Evolutionary conservation across 2,888 invertebrate species (phyloP).

Genomic region (Tipula helvola): DNA sequence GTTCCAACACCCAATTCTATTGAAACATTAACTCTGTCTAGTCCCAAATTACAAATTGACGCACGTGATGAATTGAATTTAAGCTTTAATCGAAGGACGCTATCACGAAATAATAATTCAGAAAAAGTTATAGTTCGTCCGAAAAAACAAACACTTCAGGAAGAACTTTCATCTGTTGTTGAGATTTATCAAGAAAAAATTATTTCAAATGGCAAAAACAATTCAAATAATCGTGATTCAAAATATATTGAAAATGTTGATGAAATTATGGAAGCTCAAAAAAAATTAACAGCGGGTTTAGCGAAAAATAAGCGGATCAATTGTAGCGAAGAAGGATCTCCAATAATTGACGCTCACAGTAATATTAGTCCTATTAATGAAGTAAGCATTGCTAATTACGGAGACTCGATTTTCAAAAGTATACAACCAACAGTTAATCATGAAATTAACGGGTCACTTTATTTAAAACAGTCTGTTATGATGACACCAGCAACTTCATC

Average conservation of each 20-base stretch:
- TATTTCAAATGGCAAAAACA: constrained; percentile 6
- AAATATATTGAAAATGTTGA: constrained; percentile 34
- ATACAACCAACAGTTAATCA: not conserved
- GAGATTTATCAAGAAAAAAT: constrained; percentile 5
- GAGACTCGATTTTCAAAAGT: not conserved
- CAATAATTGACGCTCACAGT: not conserved
- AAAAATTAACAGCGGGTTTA: constrained; percentile 28
- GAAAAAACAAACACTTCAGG: constrained; percentile 11
- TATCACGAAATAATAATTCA: not conserved
- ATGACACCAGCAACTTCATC: constrained; percentile 25
- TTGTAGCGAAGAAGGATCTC: constrained; percentile 17
- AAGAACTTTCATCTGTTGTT: constrained; percentile 11
- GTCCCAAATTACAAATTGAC: not conserved
- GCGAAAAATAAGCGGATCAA: constrained; percentile 20
- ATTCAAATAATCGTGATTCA: constrained; percentile 28
- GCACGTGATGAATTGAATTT: not conserved
- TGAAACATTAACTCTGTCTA: not conserved
- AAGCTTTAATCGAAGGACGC: not conserved
- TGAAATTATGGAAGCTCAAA: constrained; percentile 22
- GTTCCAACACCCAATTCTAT: constrained; percentile 17
- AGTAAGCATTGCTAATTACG: not conserved
- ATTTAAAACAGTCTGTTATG: not conserved
- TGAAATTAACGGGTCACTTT: not conserved
- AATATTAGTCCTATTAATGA: not conserved
- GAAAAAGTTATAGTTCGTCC: constrained; percentile 1